phyloP scores from a whole-genome alignment of 2,113 vertebrate species.

The Macquaria ambigua region DNA sequence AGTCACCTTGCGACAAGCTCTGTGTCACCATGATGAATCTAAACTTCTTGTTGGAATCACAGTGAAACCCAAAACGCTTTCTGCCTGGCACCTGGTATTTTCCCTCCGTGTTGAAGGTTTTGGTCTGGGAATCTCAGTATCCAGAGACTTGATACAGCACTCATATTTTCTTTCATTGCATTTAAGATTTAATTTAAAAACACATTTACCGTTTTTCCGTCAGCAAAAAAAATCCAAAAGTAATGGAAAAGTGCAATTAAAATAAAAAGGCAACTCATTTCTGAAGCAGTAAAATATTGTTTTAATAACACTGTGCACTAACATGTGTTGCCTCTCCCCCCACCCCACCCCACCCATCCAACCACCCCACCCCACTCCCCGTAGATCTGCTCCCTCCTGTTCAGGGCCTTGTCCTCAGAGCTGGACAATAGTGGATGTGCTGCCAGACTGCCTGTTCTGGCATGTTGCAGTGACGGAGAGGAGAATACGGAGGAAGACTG shows the following conservation, averaged over 20 bases:
- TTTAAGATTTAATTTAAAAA: neutral
- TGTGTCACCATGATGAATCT: neutral
- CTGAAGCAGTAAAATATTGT: neutral
- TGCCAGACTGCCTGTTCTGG: constrained; percentile 78
- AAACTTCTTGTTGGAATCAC: neutral
- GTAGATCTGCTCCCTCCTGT: constrained; percentile 91
- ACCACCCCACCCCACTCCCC: neutral
- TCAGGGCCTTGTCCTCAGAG: constrained; percentile 85
- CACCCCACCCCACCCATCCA: no score
- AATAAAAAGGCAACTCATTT: neutral
- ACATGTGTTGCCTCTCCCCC: neutral
- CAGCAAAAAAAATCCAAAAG: neutral
- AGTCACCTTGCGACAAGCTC: neutral
- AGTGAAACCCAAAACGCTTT: neutral
- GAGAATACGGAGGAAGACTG: constrained; percentile 71
- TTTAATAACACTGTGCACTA: neutral
- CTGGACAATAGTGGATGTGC: constrained; percentile 33
- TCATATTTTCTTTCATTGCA: neutral
- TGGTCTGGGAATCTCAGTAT: neutral
- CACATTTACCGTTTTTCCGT: neutral
- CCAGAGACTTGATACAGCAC: neutral
- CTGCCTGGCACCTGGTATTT: neutral
- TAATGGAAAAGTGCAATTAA: no score
- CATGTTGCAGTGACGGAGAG: constrained; percentile 87
- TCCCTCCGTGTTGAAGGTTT: neutral